Base-by-base conservation (phyloP, 2,888 invertebrate genomes). In the Pyrocoelia pectoralis region DNA sequence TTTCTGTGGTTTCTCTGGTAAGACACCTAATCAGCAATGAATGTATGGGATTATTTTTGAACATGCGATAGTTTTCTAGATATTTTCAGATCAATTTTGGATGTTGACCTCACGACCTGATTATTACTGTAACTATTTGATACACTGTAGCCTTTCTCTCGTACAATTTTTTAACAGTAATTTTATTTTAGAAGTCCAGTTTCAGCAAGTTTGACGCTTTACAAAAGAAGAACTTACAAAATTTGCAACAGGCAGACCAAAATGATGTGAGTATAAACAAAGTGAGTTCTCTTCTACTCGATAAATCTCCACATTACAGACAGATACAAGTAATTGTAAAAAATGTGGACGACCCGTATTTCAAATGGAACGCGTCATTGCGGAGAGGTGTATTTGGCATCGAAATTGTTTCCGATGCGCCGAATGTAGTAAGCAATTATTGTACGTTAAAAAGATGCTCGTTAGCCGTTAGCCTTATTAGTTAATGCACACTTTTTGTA, bases 281-380 rank as follows among this genome's bases (percentile, higher is more conserved):
- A 15, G 4, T 6, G 24, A 24, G 4, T 5, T 6, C 24, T 24
- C 6, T 24, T 5, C 6, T 6, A 6, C 24, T 5, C 24, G 24
- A 24, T 24, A 24, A 24, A 3, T 24, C 24, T 24, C 24, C 24
- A n/a, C 72, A 10, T 46, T 46, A 18, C 18, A 46, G 46, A 46
- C 81, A 0, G 62, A 62, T 17, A 14, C 50, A 9, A 28, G 28
- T n/a, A 62, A 53, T 70, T 97, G 97, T 80, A 90, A 89, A 75
- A 88, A 90, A 71, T 98, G 97, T 81, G 85, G 88, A 67, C 93
- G 95, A 80, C 90, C 92, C 61, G 97, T 97, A 56, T 98, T 94
- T 83, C 96, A 95, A 81, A 97, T 98, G 97, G 98, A 98, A 83
- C 91, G 95, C 76, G 88, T 97, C 71, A 96, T 96, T 83, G 95